These are phyloP conservation scores for Vidua chalybeata DNA, from an alignment of 2,113 vertebrate genomes.

Conservation along the genomic window DNA sequence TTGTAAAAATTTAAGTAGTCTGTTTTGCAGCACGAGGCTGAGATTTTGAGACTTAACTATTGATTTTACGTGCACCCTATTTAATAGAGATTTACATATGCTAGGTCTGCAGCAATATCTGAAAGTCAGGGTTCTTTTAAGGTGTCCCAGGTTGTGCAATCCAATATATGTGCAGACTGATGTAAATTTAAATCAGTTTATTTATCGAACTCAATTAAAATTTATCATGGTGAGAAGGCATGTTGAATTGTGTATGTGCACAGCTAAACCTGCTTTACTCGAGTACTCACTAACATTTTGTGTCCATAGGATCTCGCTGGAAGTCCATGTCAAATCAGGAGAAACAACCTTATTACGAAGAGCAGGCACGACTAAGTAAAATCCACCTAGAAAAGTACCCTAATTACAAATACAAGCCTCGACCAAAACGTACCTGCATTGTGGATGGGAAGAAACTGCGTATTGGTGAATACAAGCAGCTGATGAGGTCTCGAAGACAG, in stretches of 20 bases:
- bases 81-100: neutral
- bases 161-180: neutral
- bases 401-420: slow-evolving; percentile 99
- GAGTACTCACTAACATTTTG: slow-evolving; percentile 10
- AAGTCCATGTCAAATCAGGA: slow-evolving; percentile 99
- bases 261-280: neutral
- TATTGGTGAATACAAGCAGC: slow-evolving; percentile 97
- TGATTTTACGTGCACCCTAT: neutral
- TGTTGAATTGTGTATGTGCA: neutral
- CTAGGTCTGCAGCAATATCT: neutral
- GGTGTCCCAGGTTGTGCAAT: neutral
- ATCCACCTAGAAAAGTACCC: slow-evolving; percentile 99
- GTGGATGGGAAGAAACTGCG: slow-evolving; percentile 98
- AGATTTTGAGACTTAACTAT: neutral
- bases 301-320: slow-evolving; percentile 91
- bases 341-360: slow-evolving; percentile 98
- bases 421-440: slow-evolving; percentile 98
- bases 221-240: neutral
- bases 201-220: neutral
- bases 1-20: neutral
- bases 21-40: neutral
- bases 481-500: slow-evolving; percentile 98
- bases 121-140: neutral
- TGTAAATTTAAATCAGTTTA: neutral
- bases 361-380: slow-evolving; percentile 98